Evolutionary conservation across 2,113 vertebrate species (phyloP), one percentile per base, ranked within the genome.

Genomic region (Planiliza haematocheilus): DNA sequence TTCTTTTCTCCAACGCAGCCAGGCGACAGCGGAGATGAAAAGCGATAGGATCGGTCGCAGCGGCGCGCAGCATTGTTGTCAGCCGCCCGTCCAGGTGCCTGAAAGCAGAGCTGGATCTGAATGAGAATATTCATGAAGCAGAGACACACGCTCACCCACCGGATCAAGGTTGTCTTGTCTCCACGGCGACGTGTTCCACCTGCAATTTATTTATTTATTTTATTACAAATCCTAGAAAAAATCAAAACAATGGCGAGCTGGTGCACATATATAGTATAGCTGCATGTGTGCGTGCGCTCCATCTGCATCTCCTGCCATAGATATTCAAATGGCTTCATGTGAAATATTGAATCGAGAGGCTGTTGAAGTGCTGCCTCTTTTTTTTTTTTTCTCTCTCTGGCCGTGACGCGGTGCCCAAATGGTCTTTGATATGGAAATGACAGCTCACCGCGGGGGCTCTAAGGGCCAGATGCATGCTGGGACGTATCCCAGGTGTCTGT

Each of bases 271-370:
- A 42, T 37, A 17, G 20, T 24, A 12, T 21, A 59, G 17, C 36
- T 72, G 46, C 7, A 80, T 90, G 88, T n/a, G n/a, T n/a, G n/a
- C 24, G 1, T 59, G 17, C 24, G 38, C 24, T 62, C 59, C 74
- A 58, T 94, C 93, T 95, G 91, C 91, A 58, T 94, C 90, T 89
- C 84, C 87, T 92, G 90, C 94, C 92, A 95, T 95, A 95, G 95
- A 97, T 95, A 96, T 96, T 96, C 94, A 96, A 96, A 95, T 94
- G 93, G 94, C 89, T 94, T 92, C 91, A 94, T 94, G 94, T 94
- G 73, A 77, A 93, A 94, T 94, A 96, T 93, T 92, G 93, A 95
- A 95, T 96, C 87, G 93, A 94, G 94, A 89, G 76, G 91, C 94
- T 62, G 94, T 92, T 96, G 94, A 95, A 94, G 95, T 89, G 0